Conservation (phyloP, 2,113 vertebrate species). For the Origma solitaria region DNA sequence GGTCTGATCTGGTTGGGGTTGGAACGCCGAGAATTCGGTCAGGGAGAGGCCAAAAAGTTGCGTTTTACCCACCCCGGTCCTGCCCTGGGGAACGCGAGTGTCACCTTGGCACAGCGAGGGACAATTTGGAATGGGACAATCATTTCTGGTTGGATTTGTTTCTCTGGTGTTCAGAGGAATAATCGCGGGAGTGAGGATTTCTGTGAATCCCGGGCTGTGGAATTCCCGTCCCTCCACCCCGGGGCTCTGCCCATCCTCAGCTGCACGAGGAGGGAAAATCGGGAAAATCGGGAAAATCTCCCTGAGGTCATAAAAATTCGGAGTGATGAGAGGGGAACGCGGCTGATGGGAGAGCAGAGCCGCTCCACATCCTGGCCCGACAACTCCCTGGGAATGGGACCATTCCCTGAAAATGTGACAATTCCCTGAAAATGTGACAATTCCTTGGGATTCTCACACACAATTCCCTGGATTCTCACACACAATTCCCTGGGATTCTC, state of each 20-base stretch:
- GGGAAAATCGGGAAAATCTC: not conserved
- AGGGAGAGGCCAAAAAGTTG: not conserved
- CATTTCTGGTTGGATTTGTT: not conserved
- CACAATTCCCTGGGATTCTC: too few relatives aligned
- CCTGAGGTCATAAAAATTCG: fast-evolving
- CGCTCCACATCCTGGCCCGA: not conserved
- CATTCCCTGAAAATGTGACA: too few relatives aligned
- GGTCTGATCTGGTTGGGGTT: conserved; percentile 84
- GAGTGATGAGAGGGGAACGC: not conserved
- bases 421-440: too few relatives aligned
- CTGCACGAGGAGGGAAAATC: not conserved
- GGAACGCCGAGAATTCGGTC: not conserved
- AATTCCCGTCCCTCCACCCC: not conserved
- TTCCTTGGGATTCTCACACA: too few relatives aligned
- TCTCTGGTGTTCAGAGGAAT: not conserved
- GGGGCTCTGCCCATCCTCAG: not conserved
- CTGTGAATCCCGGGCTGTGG: not conserved
- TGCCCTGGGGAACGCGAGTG: fast-evolving
- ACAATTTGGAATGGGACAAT: fast-evolving
- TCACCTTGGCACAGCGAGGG: not conserved
- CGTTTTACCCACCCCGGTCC: not conserved
- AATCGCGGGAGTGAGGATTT: fast-evolving
- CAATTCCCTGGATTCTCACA: not conserved
- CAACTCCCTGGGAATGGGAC: not conserved
- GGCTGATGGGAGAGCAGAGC: not conserved